A percentile compares a stretch with the other conserved stretches of the same genome.
These are phyloP conservation scores for Syngnathus rostellatus DNA, from an alignment of 2,797 vertebrate genomes.

Conservation along the genomic window DNA sequence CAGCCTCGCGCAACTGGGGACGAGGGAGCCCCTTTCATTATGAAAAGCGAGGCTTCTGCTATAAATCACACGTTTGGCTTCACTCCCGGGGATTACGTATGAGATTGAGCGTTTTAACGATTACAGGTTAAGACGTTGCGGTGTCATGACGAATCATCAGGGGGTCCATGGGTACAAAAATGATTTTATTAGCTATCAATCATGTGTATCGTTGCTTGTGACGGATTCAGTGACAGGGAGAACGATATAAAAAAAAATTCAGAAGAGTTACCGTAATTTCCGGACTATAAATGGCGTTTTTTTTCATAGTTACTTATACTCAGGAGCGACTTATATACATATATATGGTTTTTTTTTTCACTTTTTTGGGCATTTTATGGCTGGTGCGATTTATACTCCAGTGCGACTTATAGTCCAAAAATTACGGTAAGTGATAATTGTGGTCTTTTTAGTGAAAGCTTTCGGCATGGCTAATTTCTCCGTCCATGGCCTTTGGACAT, in stretches of 20 bases:
- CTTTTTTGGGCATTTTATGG: no score
- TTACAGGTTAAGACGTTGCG: background rate
- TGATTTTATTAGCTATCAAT: background rate
- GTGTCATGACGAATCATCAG: background rate
- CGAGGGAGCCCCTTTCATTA: background rate
- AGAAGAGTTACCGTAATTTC: background rate
- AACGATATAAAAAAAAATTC: background rate
- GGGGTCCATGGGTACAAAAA: background rate
- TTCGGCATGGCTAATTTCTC: constrained; percentile 1
- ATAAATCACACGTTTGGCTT: background rate
- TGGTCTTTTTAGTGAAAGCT: background rate
- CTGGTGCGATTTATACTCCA: no score
- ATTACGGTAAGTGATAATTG: background rate
- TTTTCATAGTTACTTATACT: no score
- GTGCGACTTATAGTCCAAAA: no score
- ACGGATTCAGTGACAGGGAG: background rate
- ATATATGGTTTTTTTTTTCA: no score
- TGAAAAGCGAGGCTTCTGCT: background rate
- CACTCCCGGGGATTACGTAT: background rate
- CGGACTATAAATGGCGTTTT: no score
- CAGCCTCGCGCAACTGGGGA: background rate
- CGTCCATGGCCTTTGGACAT: constrained; percentile 18
- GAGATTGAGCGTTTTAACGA: constrained; percentile 1
- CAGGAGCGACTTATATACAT: no score
- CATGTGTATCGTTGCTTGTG: background rate